A percentile compares a stretch with the other conserved stretches of the same genome.
Evolutionary conservation across 2,797 vertebrate species (phyloP).

Genomic region (Pangasius krempfi): DNA sequence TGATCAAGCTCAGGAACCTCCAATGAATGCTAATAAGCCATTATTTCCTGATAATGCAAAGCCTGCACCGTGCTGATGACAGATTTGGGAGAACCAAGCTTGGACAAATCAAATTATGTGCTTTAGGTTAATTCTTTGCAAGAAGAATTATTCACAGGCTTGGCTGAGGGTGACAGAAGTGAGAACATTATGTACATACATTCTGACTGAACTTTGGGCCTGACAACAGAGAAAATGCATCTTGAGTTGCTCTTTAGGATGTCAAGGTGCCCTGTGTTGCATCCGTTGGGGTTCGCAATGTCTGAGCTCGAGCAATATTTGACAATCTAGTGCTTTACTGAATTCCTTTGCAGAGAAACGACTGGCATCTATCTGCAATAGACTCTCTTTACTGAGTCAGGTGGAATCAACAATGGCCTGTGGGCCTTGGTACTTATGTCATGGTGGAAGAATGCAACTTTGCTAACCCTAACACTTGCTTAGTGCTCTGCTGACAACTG

Average conservation of each 20-base stretch:
- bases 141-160: slow-evolving; percentile 45
- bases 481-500: neutral
- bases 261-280: neutral
- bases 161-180: neutral
- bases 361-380: too few species aligned
- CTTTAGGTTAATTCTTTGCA: slow-evolving; percentile 47
- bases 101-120: slow-evolving; percentile 54
- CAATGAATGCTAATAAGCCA: slow-evolving; percentile 56
- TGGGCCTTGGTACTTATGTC: neutral
- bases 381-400: neutral
- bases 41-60: slow-evolving; percentile 51
- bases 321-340: neutral
- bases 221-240: neutral
- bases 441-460: neutral
- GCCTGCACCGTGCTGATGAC: slow-evolving; percentile 35
- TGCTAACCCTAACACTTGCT: neutral
- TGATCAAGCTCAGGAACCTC: slow-evolving; percentile 34
- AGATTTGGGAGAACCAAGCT: slow-evolving; percentile 54
- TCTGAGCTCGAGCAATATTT: neutral
- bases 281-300: too few species aligned
- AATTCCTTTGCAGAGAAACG: neutral
- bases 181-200: neutral
- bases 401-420: neutral
- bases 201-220: neutral
- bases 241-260: neutral